These are phyloP conservation scores for Nephrocerus scutellatus DNA, from an alignment of 2,888 invertebrate genomes.

Conservation along the genomic window DNA sequence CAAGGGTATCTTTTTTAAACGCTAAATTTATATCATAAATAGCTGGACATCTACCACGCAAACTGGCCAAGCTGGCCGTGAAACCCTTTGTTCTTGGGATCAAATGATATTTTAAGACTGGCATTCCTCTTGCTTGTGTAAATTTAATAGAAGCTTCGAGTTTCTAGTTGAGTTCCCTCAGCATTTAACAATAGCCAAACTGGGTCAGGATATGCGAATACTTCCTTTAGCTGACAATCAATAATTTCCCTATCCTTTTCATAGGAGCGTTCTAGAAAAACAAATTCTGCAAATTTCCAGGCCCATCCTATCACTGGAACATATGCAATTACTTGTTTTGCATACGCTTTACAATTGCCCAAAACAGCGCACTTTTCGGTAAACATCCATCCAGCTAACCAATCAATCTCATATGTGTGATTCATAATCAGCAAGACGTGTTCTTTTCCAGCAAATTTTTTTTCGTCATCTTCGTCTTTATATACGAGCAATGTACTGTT, in stretches of 20 bases:
- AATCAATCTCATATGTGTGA: conserved; percentile 87
- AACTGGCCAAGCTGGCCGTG: conserved; percentile 68
- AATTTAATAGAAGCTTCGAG: conserved; percentile 76
- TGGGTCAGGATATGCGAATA: conserved; percentile 78
- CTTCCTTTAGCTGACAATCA: conserved; percentile 64
- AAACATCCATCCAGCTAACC: conserved; percentile 85
- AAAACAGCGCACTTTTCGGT: conserved; percentile 70
- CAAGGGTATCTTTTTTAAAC: conserved; percentile 56
- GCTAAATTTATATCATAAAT: conserved; percentile 72
- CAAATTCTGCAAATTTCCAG: conserved; percentile 87
- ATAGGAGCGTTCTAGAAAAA: conserved; percentile 82
- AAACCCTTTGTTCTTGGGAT: conserved; percentile 86
- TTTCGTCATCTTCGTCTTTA: conserved; percentile 65
- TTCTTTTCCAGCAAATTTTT: conserved; percentile 73
- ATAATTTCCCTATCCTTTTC: conserved; percentile 79
- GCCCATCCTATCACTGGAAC: conserved; percentile 88
- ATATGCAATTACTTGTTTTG: conserved; percentile 80
- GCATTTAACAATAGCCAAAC: conserved; percentile 80
- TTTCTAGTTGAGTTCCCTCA: conserved; percentile 86
- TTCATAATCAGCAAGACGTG: conserved; percentile 85
- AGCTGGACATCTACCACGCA: conserved; percentile 70
- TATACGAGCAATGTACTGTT: conserved; percentile 64
- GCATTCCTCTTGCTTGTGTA: conserved; percentile 72
- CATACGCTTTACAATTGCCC: conserved; percentile 88
- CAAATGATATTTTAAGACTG: conserved; percentile 74